These are phyloP conservation scores for Urocolius indicus DNA, from an alignment of 2,113 vertebrate genomes.

Conservation along the genomic window DNA sequence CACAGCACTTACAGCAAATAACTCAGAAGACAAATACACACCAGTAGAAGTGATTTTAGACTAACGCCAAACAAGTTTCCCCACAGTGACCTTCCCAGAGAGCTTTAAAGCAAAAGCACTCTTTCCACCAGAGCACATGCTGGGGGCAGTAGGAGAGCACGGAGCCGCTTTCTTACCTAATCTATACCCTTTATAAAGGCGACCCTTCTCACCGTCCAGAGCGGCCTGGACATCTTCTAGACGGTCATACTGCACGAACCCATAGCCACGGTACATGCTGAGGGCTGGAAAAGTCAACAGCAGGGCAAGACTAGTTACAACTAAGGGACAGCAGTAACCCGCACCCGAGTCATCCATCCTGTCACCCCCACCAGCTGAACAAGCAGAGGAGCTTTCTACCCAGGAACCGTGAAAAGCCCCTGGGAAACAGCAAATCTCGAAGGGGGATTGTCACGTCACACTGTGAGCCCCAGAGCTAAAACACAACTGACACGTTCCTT, in stretches of 20 bases:
- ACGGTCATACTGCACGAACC: slow-evolving; percentile 91
- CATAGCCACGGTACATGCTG: slow-evolving; percentile 88
- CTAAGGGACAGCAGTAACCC: neutral
- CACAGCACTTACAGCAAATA: neutral
- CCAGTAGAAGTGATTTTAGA: neutral
- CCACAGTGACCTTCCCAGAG: neutral
- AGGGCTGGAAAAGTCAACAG: slow-evolving; percentile 86
- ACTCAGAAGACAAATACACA: neutral
- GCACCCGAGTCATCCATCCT: neutral
- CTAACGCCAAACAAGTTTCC: neutral
- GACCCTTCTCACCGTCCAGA: slow-evolving; percentile 87
- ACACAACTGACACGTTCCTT: neutral
- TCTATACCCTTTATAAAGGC: slow-evolving; percentile 90
- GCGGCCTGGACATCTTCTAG: slow-evolving; percentile 88
- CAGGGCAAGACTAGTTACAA: slow-evolving; percentile 50
- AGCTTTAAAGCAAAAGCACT: slow-evolving; percentile 26
- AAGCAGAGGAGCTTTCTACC: neutral
- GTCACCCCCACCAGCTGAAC: slow-evolving; percentile 1
- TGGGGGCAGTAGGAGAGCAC: slow-evolving; percentile 49
- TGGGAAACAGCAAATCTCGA: neutral
- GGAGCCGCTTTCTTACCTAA: slow-evolving; percentile 85
- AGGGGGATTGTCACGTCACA: neutral
- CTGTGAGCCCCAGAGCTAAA: neutral
- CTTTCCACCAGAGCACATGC: slow-evolving; percentile 1
- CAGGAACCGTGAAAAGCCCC: neutral